These are phyloP conservation scores for Phania funesta DNA, from an alignment of 2,888 invertebrate genomes.

Conservation along the genomic window DNA sequence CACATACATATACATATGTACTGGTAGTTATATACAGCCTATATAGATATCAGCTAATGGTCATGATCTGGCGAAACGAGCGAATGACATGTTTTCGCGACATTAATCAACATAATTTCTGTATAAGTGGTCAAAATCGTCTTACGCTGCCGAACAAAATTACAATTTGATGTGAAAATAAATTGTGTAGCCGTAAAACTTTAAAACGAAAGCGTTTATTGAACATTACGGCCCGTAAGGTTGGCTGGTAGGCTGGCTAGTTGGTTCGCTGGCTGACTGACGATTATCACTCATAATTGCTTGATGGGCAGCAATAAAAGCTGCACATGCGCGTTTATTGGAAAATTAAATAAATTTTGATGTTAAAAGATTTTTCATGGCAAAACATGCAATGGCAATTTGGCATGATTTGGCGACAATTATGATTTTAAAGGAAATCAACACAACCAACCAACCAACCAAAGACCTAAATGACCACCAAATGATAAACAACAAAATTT, in stretches of 20 bases:
- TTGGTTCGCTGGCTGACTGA: constrained; percentile 18
- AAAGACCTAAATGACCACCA: neutral
- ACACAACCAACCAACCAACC: neutral
- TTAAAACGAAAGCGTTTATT: constrained; percentile 57
- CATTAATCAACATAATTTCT: constrained; percentile 80
- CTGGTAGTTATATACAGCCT: too few species aligned
- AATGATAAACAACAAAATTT: neutral
- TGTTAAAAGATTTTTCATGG: constrained; percentile 52
- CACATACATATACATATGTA: neutral
- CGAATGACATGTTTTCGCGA: constrained; percentile 79
- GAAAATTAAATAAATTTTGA: constrained; percentile 61
- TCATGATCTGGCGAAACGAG: constrained; percentile 77
- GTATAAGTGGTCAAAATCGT: constrained; percentile 77
- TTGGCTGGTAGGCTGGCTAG: neutral
- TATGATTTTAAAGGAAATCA: constrained; percentile 53
- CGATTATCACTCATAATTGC: constrained; percentile 67
- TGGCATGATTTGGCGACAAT: constrained; percentile 65
- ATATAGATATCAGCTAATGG: constrained; percentile 58
- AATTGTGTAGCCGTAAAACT: constrained; percentile 73
- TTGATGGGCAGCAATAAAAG: constrained; percentile 58
- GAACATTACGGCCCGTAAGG: constrained; percentile 27
- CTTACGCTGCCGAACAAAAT: constrained; percentile 73
- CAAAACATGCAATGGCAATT: constrained; percentile 60
- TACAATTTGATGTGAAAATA: constrained; percentile 80
- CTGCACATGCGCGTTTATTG: constrained; percentile 43